Evolutionary conservation across 1,140 invertebrate species (phyloP).

Genomic region (Panulirus ornatus): DNA sequence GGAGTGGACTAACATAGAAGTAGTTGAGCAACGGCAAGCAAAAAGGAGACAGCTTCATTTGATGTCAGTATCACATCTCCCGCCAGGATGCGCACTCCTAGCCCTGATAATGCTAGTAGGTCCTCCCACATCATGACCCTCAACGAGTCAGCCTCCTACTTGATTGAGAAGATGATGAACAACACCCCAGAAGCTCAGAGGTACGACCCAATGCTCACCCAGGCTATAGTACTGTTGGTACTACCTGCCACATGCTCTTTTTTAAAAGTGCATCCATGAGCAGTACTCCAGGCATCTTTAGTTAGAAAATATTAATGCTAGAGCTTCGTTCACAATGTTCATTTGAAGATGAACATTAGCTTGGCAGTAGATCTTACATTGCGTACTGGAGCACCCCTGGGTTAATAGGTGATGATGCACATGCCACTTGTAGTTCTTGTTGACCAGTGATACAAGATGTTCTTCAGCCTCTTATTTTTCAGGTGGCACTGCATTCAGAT

Average conservation of each 20-base stretch:
- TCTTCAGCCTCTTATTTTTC: not conserved
- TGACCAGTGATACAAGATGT: not conserved
- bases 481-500: not conserved
- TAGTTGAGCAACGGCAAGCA: not conserved
- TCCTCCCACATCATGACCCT: constrained; percentile 68
- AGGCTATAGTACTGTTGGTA: not conserved
- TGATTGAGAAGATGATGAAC: constrained; percentile 76
- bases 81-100: constrained; percentile 70
- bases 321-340: not conserved
- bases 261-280: not conserved
- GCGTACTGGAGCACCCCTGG: not conserved
- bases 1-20: constrained; percentile 6
- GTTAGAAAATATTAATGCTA: not conserved
- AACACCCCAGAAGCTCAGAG: constrained; percentile 69
- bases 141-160: constrained; percentile 75
- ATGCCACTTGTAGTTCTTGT: not conserved
- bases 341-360: not conserved
- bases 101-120: constrained; percentile 60
- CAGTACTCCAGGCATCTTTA: not conserved
- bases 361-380: not conserved
- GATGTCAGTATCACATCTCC: constrained; percentile 2
- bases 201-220: constrained; percentile 45
- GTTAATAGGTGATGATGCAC: not conserved
- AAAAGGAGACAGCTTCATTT: not conserved
- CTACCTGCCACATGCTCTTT: not conserved